Percentiles rank a stretch among this genome's conserved stretches.
These are phyloP conservation scores for Chaenocephalus aceratus DNA, from an alignment of 2,113 vertebrate species.

Conservation along the genomic window DNA sequence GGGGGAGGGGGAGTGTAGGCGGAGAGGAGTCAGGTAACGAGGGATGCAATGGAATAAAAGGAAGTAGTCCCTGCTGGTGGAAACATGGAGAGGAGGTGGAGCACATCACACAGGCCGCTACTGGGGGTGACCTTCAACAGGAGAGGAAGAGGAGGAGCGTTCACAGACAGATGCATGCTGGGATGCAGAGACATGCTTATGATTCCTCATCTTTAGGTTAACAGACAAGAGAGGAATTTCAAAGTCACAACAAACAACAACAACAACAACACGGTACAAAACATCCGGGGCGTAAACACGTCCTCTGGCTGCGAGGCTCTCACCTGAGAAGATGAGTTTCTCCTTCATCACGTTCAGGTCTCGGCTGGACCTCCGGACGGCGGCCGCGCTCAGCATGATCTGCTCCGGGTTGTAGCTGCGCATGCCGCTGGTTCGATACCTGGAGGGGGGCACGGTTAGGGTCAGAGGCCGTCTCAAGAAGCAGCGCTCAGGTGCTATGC, in stretches of 20 bases:
- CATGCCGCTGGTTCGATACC: conserved; percentile 94
- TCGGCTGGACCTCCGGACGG: conserved; percentile 90
- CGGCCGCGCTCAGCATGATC: conserved; percentile 96
- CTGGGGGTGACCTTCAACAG: conserved; percentile 80
- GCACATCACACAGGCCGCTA: conserved; percentile 75
- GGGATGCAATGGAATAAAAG: conserved; percentile 59
- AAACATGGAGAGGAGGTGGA: conserved; percentile 63
- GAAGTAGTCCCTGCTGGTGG: conserved; percentile 58
- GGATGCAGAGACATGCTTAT: conserved; percentile 52
- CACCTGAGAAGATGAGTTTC: conserved; percentile 98
- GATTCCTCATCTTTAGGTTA: not conserved
- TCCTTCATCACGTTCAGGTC: conserved; percentile 99
- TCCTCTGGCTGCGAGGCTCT: not conserved
- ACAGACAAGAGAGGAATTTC: not conserved
- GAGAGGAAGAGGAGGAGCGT: conserved; percentile 62
- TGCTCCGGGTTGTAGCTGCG: conserved; percentile 96
- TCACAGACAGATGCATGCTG: conserved; percentile 76
- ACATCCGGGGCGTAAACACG: not conserved
- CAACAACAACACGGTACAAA: not conserved
- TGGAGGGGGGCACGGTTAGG: conserved; percentile 72
- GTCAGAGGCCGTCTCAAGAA: conserved; percentile 25
- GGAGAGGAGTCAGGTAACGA: conserved; percentile 55
- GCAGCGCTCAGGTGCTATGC: no score
- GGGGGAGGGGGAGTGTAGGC: conserved; percentile 32
- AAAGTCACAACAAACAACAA: conserved; percentile 28